Percentiles rank a stretch among this genome's conserved stretches.
These are phyloP conservation scores for Myoxocephalus aenaeus DNA, from an alignment of 2,797 vertebrate genomes.

Conservation along the genomic window DNA sequence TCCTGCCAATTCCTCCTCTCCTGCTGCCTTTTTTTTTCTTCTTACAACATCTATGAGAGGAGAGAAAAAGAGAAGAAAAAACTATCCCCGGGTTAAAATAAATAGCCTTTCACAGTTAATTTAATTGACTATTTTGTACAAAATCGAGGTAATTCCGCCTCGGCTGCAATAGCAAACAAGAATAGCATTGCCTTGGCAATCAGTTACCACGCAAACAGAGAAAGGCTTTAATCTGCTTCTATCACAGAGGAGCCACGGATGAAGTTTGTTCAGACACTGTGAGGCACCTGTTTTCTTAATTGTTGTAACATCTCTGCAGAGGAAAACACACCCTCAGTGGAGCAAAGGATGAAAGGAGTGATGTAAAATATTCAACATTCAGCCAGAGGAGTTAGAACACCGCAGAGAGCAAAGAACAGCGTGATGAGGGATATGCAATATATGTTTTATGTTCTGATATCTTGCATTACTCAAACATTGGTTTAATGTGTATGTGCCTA, in stretches of 20 bases:
- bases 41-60: conserved; percentile 75
- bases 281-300: conserved; percentile 64
- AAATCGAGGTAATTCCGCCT: conserved; percentile 86
- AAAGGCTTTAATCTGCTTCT: conserved; percentile 74
- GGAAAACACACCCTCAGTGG: conserved; percentile 27
- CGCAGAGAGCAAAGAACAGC: not conserved
- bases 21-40: conserved; percentile 62
- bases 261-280: conserved; percentile 68
- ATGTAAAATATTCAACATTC: conserved; percentile 41
- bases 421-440: not conserved
- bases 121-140: conserved; percentile 89
- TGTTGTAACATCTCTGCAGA: conserved; percentile 54
- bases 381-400: conserved; percentile 11
- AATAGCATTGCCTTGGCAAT: conserved; percentile 80
- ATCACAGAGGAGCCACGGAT: conserved; percentile 70
- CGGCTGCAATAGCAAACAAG: conserved; percentile 84
- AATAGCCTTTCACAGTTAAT: conserved; percentile 89
- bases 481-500: not conserved
- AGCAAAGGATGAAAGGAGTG: conserved; percentile 15
- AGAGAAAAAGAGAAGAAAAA: conserved; percentile 72
- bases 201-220: conserved; percentile 73
- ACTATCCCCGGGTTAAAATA: conserved; percentile 88
- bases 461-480: not conserved
- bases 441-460: not conserved
- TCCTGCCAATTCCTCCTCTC: conserved; percentile 76